Base-by-base conservation (phyloP, 2,888 invertebrate genomes). In the Drosophila paucipuncta region DNA sequence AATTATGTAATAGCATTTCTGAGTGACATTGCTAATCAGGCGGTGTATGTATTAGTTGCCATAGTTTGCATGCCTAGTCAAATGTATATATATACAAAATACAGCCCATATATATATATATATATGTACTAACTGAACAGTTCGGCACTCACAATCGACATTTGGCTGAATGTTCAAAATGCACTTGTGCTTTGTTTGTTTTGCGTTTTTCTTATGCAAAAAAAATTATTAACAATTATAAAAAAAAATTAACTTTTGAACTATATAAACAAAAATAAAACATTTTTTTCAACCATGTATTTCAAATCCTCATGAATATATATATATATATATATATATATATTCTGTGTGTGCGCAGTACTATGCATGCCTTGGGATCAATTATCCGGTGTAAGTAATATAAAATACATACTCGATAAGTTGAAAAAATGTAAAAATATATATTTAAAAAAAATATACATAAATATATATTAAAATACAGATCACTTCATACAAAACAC, bases 301-400 rank as follows among this genome's bases (percentile, higher is more conserved):
- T 78, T 89, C 11, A 76, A 89, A 78, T 69, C 80, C 71, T 76
- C 68, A 73, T 83, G 28, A 83, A 89, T 78, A 80, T 90, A 69
- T 78, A 80, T 89, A 69, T 74, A 25, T 47, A 89, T 78, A 80
- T 90, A 69, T 78, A 80, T 89, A 69, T 74, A 58, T 75, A 61
- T 47, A 25, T 47, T 47, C 47, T 80, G 76, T 82, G 72, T 85
- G 73, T 72, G 73, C 84, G 90, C 94, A 96, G 97, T 95, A 95
- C 97, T 94, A 96, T 97, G 96, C 97, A 97, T 96, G 97, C 97
- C 94, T 96, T 97, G 95, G 96, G 96, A 95, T 95, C 96, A 93
- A 96, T 97, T 94, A 96, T 97, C 94, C 96, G 96, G 96, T 97
- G 97, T 97, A 96, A 97, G 97, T 97, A 97, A 94, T 25, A 41